Percentiles rank a stretch among this genome's conserved stretches.
Conservation (phyloP, 2,888 invertebrate species). For the Altica lythri region DNA sequence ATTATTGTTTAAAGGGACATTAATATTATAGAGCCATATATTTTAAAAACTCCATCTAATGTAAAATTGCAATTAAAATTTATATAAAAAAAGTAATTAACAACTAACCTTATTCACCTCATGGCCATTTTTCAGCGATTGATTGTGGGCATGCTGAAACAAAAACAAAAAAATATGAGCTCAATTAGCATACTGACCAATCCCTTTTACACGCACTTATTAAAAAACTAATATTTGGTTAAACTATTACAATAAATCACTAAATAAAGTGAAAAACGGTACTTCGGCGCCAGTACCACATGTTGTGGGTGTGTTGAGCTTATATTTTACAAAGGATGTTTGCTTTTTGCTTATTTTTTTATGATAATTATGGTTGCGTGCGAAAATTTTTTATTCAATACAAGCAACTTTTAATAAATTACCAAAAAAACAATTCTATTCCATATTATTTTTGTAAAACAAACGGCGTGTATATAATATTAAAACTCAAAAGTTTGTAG, state of each 20-base stretch:
- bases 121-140: constrained; percentile 55
- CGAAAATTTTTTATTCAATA: not conserved
- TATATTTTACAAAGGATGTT: constrained; percentile 1
- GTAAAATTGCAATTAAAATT: constrained; percentile 2
- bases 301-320: constrained; percentile 4
- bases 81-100: constrained; percentile 12
- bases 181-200: constrained; percentile 1
- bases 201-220: constrained; percentile 6
- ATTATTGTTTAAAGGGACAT: not conserved
- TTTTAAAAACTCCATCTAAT: too few relatives aligned
- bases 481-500: too few relatives aligned
- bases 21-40: not conserved
- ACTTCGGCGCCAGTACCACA: constrained; percentile 5
- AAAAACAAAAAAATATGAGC: constrained; percentile 41
- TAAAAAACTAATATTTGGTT: constrained; percentile 13
- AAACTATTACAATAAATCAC: constrained; percentile 8
- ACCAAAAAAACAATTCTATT: too few relatives aligned
- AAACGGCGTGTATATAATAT: too few relatives aligned
- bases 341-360: not conserved
- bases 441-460: too few relatives aligned
- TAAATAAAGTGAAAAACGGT: constrained; percentile 9
- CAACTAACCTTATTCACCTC: constrained; percentile 57
- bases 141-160: constrained; percentile 60
- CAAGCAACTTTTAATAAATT: too few relatives aligned
- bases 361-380: not conserved